These are phyloP conservation scores for Eretmocerus hayati DNA, from an alignment of 2,888 invertebrate genomes.

Conservation along the genomic window DNA sequence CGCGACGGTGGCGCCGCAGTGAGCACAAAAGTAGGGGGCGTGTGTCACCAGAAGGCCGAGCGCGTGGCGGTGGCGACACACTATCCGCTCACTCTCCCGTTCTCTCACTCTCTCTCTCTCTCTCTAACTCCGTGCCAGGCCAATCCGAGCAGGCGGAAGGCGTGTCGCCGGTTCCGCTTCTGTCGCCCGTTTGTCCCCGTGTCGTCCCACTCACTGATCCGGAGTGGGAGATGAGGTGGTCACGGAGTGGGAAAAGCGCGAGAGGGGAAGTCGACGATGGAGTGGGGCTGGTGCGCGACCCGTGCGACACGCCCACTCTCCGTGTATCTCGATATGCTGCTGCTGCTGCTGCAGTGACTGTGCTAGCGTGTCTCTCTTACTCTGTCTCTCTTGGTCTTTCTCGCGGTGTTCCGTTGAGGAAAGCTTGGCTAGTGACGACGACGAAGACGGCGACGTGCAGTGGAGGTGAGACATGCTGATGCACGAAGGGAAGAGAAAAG, in stretches of 20 bases:
- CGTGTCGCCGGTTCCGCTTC: constrained; percentile 18
- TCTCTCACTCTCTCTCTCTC: too few species aligned
- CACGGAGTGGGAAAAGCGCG: constrained; percentile 26
- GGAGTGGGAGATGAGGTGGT: constrained; percentile 10
- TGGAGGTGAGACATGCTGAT: too few species aligned
- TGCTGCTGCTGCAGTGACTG: too few species aligned
- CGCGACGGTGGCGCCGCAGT: constrained; percentile 10
- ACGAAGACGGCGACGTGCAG: too few species aligned
- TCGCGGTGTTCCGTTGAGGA: too few species aligned
- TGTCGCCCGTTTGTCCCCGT: constrained; percentile 30
- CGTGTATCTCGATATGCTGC: too few species aligned
- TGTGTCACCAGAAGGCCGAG: constrained; percentile 35
- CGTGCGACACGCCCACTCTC: constrained; percentile 11
- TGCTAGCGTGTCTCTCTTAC: too few species aligned
- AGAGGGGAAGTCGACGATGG: constrained; percentile 31
- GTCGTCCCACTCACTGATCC: constrained; percentile 3
- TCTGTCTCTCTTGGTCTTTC: too few species aligned
- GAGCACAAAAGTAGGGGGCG: constrained; percentile 28
- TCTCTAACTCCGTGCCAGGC: too few species aligned
- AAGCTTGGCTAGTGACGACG: too few species aligned
- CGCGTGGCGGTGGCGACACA: constrained; percentile 39
- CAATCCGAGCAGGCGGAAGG: constrained; percentile 36
- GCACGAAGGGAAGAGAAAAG: too few species aligned
- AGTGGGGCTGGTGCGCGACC: constrained; percentile 29
- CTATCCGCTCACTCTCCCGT: too few species aligned